Evolutionary conservation across 2,888 invertebrate species (phyloP).

Genomic region (Agrochola lychnidis): DNA sequence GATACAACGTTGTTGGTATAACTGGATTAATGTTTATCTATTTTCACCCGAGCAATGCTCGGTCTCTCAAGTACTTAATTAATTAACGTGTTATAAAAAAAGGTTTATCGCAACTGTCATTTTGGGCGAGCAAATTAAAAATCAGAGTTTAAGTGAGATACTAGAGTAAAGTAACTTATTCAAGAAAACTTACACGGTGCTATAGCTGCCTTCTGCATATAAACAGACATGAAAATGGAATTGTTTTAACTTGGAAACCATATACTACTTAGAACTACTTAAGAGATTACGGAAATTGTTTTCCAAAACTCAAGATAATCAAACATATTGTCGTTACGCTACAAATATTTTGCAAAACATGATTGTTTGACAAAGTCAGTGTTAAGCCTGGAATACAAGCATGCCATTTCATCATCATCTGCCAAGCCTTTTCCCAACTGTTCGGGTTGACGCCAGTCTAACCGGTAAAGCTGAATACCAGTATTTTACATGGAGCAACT

Average conservation of each 20-base stretch:
- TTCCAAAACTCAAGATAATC: constrained; percentile 2
- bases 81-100: too few relatives aligned
- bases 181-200: constrained; percentile 15
- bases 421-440: too few relatives aligned
- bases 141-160: too few relatives aligned
- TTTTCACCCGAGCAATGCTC: too few relatives aligned
- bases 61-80: too few relatives aligned
- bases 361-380: not conserved
- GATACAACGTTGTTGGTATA: too few relatives aligned
- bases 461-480: not conserved
- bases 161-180: not conserved
- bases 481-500: not conserved
- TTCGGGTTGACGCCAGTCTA: too few relatives aligned
- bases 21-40: too few relatives aligned
- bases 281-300: constrained; percentile 18
- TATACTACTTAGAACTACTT: constrained; percentile 41
- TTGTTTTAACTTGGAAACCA: constrained; percentile 33
- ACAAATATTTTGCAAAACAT: not conserved
- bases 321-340: not conserved
- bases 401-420: too few relatives aligned
- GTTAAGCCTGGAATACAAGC: not conserved
- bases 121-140: too few relatives aligned
- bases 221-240: constrained; percentile 4
- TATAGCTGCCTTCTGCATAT: not conserved
- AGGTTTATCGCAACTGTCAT: too few relatives aligned